phyloP scores from a whole-genome alignment of 2,797 vertebrate species.

The Sebastes cheni region DNA sequence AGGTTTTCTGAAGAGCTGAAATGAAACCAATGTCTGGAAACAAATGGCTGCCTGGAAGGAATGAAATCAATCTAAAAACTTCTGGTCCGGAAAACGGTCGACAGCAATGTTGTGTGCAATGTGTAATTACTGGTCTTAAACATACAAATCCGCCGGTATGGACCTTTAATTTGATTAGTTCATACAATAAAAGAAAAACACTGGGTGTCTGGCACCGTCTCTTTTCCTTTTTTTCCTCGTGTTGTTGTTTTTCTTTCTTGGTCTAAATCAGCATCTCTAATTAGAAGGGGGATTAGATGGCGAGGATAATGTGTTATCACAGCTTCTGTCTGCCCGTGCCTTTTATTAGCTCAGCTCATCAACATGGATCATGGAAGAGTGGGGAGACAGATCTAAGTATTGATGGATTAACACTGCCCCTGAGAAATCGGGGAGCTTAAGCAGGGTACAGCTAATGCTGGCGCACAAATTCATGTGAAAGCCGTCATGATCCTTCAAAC shows the following conservation, averaged over 20 bases:
- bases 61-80: slow-evolving; percentile 2
- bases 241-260: slow-evolving; percentile 29
- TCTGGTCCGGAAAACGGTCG: neutral
- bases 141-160: neutral
- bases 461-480: slow-evolving; percentile 18
- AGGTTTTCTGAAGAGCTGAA: slow-evolving; percentile 10
- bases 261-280: slow-evolving; percentile 57
- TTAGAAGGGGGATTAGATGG: slow-evolving; percentile 68
- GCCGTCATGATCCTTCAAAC: neutral
- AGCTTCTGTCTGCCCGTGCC: slow-evolving; percentile 63
- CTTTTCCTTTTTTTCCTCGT: slow-evolving; percentile 3
- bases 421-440: slow-evolving; percentile 25
- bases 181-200: slow-evolving; percentile 3
- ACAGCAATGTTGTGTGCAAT: neutral
- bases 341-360: slow-evolving; percentile 71
- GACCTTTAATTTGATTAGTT: slow-evolving; percentile 12
- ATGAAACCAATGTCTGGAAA: slow-evolving; percentile 28
- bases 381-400: slow-evolving; percentile 32
- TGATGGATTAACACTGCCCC: slow-evolving; percentile 57
- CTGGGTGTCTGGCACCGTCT: neutral
- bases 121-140: slow-evolving; percentile 1
- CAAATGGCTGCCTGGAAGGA: slow-evolving; percentile 23
- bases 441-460: slow-evolving; percentile 45
- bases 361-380: slow-evolving; percentile 38
- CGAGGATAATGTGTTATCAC: slow-evolving; percentile 62